Evolutionary conservation across 2,113 vertebrate species (phyloP).

Genomic region (Zosterops lateralis): DNA sequence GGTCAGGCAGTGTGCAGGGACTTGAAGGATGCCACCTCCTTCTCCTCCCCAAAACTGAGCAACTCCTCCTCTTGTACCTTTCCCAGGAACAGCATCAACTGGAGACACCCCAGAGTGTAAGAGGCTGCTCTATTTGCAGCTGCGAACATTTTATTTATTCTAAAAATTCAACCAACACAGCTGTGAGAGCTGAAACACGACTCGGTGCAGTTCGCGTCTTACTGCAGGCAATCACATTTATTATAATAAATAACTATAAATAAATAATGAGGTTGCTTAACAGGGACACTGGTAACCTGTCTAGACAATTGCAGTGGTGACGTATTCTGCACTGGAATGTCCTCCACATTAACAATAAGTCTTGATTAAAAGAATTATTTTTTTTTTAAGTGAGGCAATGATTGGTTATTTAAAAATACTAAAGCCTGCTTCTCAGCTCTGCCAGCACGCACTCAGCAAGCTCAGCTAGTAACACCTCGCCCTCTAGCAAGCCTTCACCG

Average conservation of each 20-base stretch:
- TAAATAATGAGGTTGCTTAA: slow-evolving; percentile 53
- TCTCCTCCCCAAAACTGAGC: not conserved
- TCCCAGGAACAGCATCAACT: not conserved
- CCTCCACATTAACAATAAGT: not conserved
- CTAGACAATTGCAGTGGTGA: slow-evolving; percentile 31
- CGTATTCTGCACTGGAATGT: not conserved
- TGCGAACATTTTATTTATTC: slow-evolving; percentile 25
- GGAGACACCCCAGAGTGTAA: not conserved
- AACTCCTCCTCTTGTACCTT: not conserved
- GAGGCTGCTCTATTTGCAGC: not conserved
- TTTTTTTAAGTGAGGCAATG: not conserved
- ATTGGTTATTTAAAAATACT: not conserved
- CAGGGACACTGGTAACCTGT: slow-evolving; percentile 26
- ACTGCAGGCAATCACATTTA: slow-evolving; percentile 53
- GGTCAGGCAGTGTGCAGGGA: accelerated
- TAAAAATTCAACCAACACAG: slow-evolving; percentile 32
- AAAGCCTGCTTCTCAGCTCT: not conserved
- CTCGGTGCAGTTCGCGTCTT: not conserved
- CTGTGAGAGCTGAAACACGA: slow-evolving; percentile 28
- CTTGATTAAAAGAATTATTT: not conserved
- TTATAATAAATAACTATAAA: slow-evolving; percentile 64
- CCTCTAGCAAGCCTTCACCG: not conserved
- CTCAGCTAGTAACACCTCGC: not conserved
- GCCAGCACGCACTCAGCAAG: not conserved
- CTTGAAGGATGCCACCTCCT: not conserved